Evolutionary conservation across 2,113 vertebrate genomes (phyloP).

Genomic region (Phalacrocorax carbo): DNA sequence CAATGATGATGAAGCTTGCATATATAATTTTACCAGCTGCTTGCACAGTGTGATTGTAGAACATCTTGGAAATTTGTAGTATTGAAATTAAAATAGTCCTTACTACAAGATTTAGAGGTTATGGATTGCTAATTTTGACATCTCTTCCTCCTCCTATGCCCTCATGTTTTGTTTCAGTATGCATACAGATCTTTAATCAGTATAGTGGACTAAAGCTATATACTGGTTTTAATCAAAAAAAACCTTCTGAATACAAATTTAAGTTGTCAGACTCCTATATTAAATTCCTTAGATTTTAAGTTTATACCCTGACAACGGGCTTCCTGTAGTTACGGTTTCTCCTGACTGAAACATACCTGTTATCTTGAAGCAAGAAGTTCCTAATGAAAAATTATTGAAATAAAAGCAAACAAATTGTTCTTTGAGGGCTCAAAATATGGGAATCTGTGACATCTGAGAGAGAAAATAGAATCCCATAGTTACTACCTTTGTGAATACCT

Average conservation of each 20-base stretch:
- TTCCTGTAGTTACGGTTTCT: not conserved
- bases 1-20: not conserved
- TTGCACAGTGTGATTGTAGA: not conserved
- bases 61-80: not conserved
- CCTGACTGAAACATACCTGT: not conserved
- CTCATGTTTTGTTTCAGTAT: not conserved
- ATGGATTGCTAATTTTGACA: fast-evolving
- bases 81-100: not conserved
- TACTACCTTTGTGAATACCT: not conserved
- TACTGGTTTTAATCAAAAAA: not conserved
- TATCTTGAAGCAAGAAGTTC: not conserved
- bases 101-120: not conserved
- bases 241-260: not conserved
- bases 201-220: not conserved
- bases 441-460: not conserved
- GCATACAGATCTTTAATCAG: not conserved
- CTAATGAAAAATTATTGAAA: not conserved
- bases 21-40: not conserved
- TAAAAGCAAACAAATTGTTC: not conserved
- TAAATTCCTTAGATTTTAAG: not conserved
- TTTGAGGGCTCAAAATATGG: not conserved
- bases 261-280: not conserved
- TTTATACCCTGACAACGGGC: not conserved
- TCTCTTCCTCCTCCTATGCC: not conserved
- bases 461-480: not conserved